Conservation (phyloP, 2,113 vertebrate genomes). For the Pelvicachromis taeniatus region DNA sequence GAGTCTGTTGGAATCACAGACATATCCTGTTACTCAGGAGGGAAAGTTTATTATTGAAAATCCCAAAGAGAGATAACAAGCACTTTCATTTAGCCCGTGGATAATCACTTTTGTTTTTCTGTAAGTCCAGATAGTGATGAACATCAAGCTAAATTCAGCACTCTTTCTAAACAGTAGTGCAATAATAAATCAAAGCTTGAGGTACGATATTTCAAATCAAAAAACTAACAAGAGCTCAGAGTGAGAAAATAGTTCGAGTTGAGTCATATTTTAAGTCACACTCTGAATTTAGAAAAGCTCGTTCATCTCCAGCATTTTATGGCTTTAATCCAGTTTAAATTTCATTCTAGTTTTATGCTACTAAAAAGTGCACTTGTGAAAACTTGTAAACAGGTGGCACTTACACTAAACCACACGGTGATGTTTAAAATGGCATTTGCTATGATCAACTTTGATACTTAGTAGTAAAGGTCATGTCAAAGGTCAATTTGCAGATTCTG, state of each 20-base stretch:
- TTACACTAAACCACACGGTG: neutral
- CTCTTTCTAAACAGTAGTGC: neutral
- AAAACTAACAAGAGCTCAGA: neutral
- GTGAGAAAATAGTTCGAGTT: neutral
- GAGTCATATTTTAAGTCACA: neutral
- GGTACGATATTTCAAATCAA: neutral
- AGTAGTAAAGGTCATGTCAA: neutral
- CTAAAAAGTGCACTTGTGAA: neutral
- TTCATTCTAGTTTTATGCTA: neutral
- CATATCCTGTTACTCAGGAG: slow-evolving; percentile 41
- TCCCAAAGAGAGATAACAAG: neutral
- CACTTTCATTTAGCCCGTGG: neutral
- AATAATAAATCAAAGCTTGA: neutral
- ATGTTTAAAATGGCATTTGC: neutral
- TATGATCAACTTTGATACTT: neutral
- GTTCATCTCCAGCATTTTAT: neutral
- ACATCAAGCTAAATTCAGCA: neutral
- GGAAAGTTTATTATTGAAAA: slow-evolving; percentile 34
- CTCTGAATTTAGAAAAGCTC: neutral
- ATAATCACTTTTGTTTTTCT: neutral
- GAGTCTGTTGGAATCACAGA: neutral
- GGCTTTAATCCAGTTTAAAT: neutral
- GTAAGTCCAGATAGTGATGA: neutral
- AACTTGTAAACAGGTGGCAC: neutral
- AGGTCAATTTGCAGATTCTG: neutral